phyloP scores from a whole-genome alignment of 2,113 vertebrate species.

The Capra hircus region DNA sequence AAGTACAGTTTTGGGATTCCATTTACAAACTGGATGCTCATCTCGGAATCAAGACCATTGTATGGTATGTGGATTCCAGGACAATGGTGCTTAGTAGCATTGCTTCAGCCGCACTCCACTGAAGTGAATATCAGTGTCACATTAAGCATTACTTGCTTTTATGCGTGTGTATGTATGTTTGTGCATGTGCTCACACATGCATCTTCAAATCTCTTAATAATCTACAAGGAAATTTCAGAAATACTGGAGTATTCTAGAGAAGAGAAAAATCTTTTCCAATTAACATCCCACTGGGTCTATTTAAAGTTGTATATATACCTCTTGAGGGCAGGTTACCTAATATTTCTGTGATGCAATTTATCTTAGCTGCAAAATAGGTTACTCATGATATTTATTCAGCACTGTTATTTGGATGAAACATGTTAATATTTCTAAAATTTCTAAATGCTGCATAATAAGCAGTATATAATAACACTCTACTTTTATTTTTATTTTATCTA shows the following conservation, averaged over 20 bases:
- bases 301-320: background rate
- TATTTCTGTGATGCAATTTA: background rate
- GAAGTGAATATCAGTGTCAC: background rate
- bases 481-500: background rate
- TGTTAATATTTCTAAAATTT: background rate
- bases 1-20: background rate
- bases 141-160: background rate
- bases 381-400: background rate
- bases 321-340: background rate
- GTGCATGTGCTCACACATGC: background rate
- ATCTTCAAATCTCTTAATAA: background rate
- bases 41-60: background rate
- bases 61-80: background rate
- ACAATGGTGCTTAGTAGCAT: background rate
- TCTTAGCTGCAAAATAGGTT: background rate
- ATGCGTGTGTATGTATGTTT: background rate
- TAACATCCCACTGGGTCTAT: background rate
- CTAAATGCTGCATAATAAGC: background rate
- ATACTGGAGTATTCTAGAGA: background rate
- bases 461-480: background rate
- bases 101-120: accelerated
- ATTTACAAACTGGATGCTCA: background rate
- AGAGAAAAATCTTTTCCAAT: background rate
- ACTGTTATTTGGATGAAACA: background rate
- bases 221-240: background rate